phyloP scores from a whole-genome alignment of 2,113 vertebrate genomes.

The Leucopternis melanops region DNA sequence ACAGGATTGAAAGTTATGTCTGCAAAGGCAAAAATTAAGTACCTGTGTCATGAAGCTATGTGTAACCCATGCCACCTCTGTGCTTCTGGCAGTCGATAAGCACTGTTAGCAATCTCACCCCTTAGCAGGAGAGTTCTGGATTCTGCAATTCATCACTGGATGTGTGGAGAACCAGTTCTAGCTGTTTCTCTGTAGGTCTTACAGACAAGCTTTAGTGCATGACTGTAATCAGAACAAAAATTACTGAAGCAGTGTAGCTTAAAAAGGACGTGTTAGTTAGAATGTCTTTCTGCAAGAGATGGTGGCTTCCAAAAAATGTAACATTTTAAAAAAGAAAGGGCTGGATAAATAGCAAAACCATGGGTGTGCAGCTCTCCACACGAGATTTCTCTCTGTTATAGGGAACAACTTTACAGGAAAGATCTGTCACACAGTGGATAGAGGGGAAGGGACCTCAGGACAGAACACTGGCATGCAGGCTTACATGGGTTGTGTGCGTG shows the following conservation, averaged over 20 bases:
- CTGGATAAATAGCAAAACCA: neutral
- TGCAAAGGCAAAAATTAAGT: neutral
- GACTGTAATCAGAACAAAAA: neutral
- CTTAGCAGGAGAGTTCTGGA: neutral
- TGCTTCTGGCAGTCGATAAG: neutral
- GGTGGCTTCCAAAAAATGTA: neutral
- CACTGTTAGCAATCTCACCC: neutral
- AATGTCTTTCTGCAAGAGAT: neutral
- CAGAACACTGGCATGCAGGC: neutral
- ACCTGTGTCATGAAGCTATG: neutral
- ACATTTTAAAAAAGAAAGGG: no score
- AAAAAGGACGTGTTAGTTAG: neutral
- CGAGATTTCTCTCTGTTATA: neutral
- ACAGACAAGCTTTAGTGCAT: neutral
- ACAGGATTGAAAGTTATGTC: neutral
- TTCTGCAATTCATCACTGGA: neutral
- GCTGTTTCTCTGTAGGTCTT: neutral
- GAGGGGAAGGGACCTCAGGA: no score
- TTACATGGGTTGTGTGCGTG: neutral
- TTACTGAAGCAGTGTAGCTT: neutral
- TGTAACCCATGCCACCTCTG: neutral
- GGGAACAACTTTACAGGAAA: neutral
- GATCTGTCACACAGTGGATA: neutral
- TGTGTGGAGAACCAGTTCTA: neutral
- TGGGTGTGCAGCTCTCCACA: neutral